Percentiles rank a stretch among this genome's conserved stretches.
These are phyloP conservation scores for Chamaetylas fuelleborni DNA, from an alignment of 2,113 vertebrate genomes.

Conservation along the genomic window DNA sequence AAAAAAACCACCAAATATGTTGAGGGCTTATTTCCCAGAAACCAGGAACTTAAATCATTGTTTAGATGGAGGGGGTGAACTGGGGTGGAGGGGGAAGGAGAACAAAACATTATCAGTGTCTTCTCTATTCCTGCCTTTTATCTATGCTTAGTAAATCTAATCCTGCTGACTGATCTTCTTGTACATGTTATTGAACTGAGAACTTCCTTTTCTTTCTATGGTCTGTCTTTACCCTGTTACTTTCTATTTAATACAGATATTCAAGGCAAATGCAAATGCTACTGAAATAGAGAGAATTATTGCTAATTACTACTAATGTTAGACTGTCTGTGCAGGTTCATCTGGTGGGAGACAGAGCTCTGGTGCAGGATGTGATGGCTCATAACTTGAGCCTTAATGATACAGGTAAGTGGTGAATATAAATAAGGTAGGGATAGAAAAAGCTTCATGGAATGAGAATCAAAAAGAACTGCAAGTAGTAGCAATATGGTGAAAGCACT, in stretches of 20 bases:
- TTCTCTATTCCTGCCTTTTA: background rate
- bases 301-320: background rate
- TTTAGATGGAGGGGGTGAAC: background rate
- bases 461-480: background rate
- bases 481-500: background rate
- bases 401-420: background rate
- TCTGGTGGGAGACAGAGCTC: background rate
- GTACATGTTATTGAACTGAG: background rate
- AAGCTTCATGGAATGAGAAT: background rate
- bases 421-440: background rate
- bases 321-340: background rate
- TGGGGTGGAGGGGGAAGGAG: background rate
- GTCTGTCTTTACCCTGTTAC: background rate
- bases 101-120: background rate
- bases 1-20: fast-evolving
- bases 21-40: background rate
- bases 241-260: background rate
- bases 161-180: background rate
- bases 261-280: background rate
- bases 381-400: background rate
- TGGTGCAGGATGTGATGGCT: background rate
- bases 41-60: background rate
- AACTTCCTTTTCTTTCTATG: background rate
- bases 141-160: background rate
- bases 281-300: background rate